Base-by-base conservation (phyloP, 2,113 vertebrate genomes). In the Oxyura jamaicensis region DNA sequence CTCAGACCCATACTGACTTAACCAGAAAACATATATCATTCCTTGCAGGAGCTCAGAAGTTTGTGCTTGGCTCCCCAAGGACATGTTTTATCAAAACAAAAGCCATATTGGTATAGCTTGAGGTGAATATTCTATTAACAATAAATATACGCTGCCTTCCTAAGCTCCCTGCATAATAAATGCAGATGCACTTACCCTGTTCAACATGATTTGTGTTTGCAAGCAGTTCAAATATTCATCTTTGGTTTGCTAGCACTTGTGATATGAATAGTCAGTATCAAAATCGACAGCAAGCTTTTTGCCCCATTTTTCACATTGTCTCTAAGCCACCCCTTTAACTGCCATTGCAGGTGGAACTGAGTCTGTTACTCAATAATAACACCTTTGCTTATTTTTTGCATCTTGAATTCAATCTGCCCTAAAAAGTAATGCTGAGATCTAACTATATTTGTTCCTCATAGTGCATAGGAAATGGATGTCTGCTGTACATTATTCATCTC, bases 191-290 rank as follows among this genome's bases (percentile, higher is more conserved):
- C 79, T 93, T 96, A 79, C 28, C 33, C 73, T 63, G 60, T 60
- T 96, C 60, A 83, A 60, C 72, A 79, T 48, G 60, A 92, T 92
- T 39, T 91, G 69, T 94, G n/a, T 91, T 94, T 85, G 72, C 69
- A 75, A 83, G 53, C 53, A 75, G n/a, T 69, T 95, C 81, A 94
- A 68, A 94, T 94, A 95, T 92, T 93, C 88, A 93, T 90, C 22
- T 55, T 92, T 74, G 19, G 39, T 77, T 86, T 78, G 50, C 81
- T 86, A 16, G 52, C n/a, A 36, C 19, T 42, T 86, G 41, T 35
- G 75, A 83, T 41, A 44, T 4, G 53, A 76, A 90, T 8, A 74
- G 48, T 75, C 63, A 56, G 78, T 73, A 88, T 78, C 44, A 67
- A 72, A 78, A 91, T 2, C 60, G 84, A 62, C 83, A 86, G n/a